Conservation (phyloP, 2,797 vertebrate species). For the Ambastaia sidthimunki region DNA sequence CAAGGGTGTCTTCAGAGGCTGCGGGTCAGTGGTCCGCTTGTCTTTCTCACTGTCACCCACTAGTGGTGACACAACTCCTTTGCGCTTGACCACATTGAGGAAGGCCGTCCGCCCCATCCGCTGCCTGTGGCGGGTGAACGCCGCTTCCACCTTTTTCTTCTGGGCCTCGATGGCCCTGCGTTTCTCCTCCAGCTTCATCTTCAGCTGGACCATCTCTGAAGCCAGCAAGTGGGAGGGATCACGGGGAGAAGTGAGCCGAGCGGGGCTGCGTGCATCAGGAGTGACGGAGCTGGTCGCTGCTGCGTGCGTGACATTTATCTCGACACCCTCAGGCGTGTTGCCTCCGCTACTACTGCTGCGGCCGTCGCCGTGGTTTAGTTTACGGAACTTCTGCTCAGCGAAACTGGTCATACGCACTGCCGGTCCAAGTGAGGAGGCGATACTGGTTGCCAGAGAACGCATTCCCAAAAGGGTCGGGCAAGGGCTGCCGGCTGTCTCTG, state of each 20-base stretch:
- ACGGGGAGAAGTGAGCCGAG: constrained; percentile 74
- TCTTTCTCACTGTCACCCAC: constrained; percentile 75
- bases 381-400: constrained; percentile 96
- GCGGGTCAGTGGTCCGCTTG: constrained; percentile 74
- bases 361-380: constrained; percentile 86
- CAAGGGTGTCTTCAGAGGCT: constrained; percentile 51
- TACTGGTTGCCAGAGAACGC: constrained; percentile 87
- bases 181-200: constrained; percentile 98
- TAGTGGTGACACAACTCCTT: constrained; percentile 83
- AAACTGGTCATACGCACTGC: constrained; percentile 96
- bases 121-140: constrained; percentile 92
- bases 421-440: constrained; percentile 83
- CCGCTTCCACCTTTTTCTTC: constrained; percentile 97
- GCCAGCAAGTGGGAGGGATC: constrained; percentile 91
- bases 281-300: constrained; percentile 75
- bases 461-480: constrained; percentile 83
- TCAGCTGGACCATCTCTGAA: constrained; percentile 95
- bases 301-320: constrained; percentile 85
- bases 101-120: constrained; percentile 97
- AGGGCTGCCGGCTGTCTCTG: constrained; percentile 78
- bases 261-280: constrained; percentile 75
- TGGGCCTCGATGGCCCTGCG: constrained; percentile 96
- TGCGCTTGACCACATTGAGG: constrained; percentile 93
- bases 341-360: constrained; percentile 88
- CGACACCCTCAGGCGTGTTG: constrained; percentile 93